Evolutionary conservation across 1,140 invertebrate species (phyloP), one percentile per base, ranked within the genome.

Genomic region (Parasteatoda tepidariorum): DNA sequence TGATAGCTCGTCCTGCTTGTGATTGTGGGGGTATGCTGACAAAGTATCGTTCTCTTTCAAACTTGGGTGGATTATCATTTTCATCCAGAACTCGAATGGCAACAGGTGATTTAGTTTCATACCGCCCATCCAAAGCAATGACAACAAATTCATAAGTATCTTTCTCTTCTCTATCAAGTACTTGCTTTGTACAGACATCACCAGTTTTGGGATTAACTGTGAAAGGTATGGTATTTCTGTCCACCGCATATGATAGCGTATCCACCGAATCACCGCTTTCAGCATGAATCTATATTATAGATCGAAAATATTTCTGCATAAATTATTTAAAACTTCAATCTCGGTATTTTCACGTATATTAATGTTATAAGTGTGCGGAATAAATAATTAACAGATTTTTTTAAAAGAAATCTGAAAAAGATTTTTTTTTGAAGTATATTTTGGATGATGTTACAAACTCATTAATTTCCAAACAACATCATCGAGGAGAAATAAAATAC

Each of bases 131-230:
- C 79, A 84, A 70, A 11, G 86, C 87, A 9, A 86, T 84, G 13
- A 87, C 85, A 2, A 79, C 61, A 38, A 87, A 86, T 33, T 87
- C 87, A 38, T 86, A 87, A 31, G 62, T 83, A 22, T 85, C 85
- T 31, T 85, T 84, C 22, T 68, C 54, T 88, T 99, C 98, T 38
- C 97, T 92, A 89, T 99, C 98, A 86, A 99, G 89, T 9, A 92
- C 91, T 11, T 94, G 93, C 87, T 93, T 92, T 2, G 97, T 97
- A 75, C 93, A 92, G 84, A 99, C 97, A 88, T 97, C 95, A 0
- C 98, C 98, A 0, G 95, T 96, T 15, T 75, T 76, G 2, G 85
- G 62, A 73, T 87, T 85, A 0, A 87, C 74, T 7, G 75, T 83
- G 54, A 86, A 86, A 9, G 85, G 85, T 38, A 84, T 85, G 31